Base-by-base conservation (phyloP, 1,140 invertebrate species). In the Agrilus planipennis region DNA sequence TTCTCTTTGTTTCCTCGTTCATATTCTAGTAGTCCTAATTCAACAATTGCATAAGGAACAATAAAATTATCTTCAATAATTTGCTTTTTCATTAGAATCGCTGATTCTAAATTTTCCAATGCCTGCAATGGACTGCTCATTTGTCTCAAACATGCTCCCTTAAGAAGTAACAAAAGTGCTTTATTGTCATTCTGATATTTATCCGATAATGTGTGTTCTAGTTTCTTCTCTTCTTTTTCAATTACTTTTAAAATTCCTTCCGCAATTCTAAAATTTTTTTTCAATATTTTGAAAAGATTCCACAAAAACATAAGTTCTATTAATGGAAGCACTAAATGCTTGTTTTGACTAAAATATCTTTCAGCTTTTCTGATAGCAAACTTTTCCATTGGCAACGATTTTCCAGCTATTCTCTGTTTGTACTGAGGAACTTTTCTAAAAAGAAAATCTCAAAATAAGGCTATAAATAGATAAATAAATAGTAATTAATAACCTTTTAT, bases 381-480 rank as follows among this genome's bases (percentile, higher is more conserved):
- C 56, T 97, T 98, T 62, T 98, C 93, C 73, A 95, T 84, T 11
- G 93, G 92, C 46, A 97, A 65, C 5, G 91, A 95, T 68, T 96
- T 95, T 0, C 93, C 93, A 21, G 91, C 90, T 40, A 97, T 91
- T 40, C 84, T 71, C 58, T 93, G 85, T 54, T 89, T 91, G 59
- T 79, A 79, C 30, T 68, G 68, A 5, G 89, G 86, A 14, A 84
- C 81, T 49, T 80, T 75, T 45, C 84, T 88, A 54, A 25, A 67
- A 66, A n/a, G n/a, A n/a, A n/a, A n/a, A n/a, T n/a, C n/a, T n/a
- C n/a, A n/a, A n/a, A n/a, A n/a, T n/a, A n/a, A n/a, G n/a, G n/a
- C n/a, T n/a, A n/a, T n/a, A n/a, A n/a, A n/a, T n/a, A n/a, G n/a
- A n/a, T n/a, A n/a, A n/a, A n/a, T n/a, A n/a, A n/a, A n/a, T n/a